Conservation (phyloP, 2,113 vertebrate species). For the Rhinichthys klamathensis region DNA sequence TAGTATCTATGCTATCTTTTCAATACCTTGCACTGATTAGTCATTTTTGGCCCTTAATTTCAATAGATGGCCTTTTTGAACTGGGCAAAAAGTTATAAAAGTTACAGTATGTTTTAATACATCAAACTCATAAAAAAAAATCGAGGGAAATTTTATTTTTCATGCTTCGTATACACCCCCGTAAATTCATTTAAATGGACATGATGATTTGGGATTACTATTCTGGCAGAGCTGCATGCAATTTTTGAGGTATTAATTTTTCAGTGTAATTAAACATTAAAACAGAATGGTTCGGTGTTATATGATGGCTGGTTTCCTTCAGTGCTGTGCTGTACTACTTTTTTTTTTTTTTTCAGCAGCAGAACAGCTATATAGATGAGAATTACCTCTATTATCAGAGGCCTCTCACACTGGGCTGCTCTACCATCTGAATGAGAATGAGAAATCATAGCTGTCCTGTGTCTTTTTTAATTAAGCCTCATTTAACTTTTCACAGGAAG, state of each 20-base stretch:
- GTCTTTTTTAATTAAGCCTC: slow-evolving; percentile 71
- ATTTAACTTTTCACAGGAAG: slow-evolving; percentile 52
- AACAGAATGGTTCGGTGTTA: background rate
- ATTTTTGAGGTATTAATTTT: background rate
- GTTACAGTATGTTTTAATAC: background rate
- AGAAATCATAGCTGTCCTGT: slow-evolving; percentile 60
- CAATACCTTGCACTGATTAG: no score
- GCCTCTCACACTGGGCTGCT: background rate
- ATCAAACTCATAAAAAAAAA: background rate
- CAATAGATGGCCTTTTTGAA: no score
- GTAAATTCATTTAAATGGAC: background rate
- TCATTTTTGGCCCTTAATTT: no score
- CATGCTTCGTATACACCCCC: background rate
- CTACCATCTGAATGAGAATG: background rate
- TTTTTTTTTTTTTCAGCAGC: background rate
- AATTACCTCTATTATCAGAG: background rate
- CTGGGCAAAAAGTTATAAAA: background rate
- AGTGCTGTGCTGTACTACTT: background rate
- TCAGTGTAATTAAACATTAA: slow-evolving; percentile 20
- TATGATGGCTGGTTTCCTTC: background rate
- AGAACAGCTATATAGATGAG: background rate
- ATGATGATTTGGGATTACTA: background rate
- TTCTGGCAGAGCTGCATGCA: background rate
- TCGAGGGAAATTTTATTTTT: background rate
- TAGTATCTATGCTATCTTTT: no score